These are phyloP conservation scores for Leucoraja erinaceus DNA, from an alignment of 2,113 vertebrate species.

Conservation along the genomic window DNA sequence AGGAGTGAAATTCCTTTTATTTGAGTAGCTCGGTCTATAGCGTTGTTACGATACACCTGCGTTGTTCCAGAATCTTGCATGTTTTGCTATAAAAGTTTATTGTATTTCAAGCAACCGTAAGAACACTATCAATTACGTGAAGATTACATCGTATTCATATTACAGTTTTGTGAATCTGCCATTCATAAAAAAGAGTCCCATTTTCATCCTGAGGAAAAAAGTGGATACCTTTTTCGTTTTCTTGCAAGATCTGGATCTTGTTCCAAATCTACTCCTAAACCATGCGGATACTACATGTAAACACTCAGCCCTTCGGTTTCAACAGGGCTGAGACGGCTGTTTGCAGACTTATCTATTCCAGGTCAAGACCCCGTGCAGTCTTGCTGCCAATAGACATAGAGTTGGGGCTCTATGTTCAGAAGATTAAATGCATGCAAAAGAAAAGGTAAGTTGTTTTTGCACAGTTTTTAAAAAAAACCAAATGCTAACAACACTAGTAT, in stretches of 20 bases:
- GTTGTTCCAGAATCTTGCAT: neutral
- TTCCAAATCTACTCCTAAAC: neutral
- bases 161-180: neutral
- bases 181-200: neutral
- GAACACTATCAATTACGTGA: neutral
- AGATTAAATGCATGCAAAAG: constrained; percentile 56
- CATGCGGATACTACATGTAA: constrained; percentile 30
- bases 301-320: constrained; percentile 41
- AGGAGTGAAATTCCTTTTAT: neutral
- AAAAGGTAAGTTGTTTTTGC: constrained; percentile 55
- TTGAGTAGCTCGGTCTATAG: neutral
- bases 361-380: constrained; percentile 55
- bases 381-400: constrained; percentile 62
- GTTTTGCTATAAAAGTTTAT: neutral
- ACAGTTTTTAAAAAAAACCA: neutral
- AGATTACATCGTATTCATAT: neutral
- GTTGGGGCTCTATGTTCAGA: constrained; percentile 61
- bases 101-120: neutral
- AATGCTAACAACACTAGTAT: too few relatives aligned
- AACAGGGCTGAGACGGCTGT: constrained; percentile 60
- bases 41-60: neutral
- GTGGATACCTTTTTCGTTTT: neutral
- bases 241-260: neutral
- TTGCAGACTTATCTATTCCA: constrained; percentile 62
- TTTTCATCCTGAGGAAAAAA: neutral